Percentiles rank a stretch among this genome's conserved stretches.
Evolutionary conservation across 2,888 invertebrate genomes (phyloP).

Genomic region (Chrysolina haemoptera): DNA sequence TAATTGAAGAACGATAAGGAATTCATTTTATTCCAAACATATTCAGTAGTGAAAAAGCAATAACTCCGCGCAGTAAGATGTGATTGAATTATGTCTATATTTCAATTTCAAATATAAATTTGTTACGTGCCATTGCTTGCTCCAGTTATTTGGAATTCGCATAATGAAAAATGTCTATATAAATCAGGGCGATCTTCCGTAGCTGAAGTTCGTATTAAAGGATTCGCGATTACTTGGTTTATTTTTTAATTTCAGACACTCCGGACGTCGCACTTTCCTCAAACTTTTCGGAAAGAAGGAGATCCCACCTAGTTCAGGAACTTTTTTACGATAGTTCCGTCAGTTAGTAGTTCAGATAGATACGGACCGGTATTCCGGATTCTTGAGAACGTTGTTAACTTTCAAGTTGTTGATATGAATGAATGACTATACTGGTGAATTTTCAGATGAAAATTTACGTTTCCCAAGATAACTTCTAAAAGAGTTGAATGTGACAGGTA

Average conservation of each 20-base stretch:
- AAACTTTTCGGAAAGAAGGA: constrained; percentile 9
- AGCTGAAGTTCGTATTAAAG: constrained; percentile 55
- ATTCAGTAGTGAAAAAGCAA: constrained; percentile 14
- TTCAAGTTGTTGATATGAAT: neutral
- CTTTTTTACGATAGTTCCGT: neutral
- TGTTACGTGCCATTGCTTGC: constrained; percentile 60
- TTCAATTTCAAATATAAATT: constrained; percentile 62
- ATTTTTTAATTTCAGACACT: constrained; percentile 40
- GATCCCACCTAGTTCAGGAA: constrained; percentile 1
- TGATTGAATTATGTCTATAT: constrained; percentile 58
- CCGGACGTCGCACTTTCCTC: constrained; percentile 34
- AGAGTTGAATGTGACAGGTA: no score
- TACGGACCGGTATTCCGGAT: neutral
- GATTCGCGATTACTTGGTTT: constrained; percentile 47
- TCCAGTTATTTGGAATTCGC: constrained; percentile 54
- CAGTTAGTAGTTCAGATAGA: neutral
- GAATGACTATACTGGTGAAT: no score
- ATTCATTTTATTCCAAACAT: neutral
- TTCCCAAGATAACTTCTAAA: no score
- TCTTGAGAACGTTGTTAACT: neutral
- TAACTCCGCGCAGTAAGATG: constrained; percentile 41
- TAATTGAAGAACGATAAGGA: neutral
- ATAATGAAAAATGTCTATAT: constrained; percentile 64
- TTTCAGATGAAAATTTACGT: no score
- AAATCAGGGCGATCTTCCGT: constrained; percentile 55